phyloP scores from a whole-genome alignment of 2,888 invertebrate genomes.

The Epistrophella euchroma region DNA sequence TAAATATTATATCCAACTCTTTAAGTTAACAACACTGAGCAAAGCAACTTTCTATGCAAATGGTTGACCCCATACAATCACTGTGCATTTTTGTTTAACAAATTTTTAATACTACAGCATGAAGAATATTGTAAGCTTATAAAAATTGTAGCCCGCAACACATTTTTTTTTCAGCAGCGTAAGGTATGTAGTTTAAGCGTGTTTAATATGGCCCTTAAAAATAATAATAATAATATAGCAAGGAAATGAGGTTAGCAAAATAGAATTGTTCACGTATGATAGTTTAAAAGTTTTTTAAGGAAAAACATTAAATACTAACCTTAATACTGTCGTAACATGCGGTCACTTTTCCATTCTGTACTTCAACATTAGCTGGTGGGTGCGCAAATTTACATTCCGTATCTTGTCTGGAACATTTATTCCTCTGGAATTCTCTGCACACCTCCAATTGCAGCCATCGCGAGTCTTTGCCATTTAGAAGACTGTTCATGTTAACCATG shows the following conservation, averaged over 20 bases:
- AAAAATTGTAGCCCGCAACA: constrained; percentile 55
- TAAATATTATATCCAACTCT: not conserved
- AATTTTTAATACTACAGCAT: constrained; percentile 35
- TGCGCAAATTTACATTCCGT: constrained; percentile 99
- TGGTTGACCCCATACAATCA: not conserved
- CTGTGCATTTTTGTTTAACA: constrained; percentile 14
- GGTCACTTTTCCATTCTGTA: constrained; percentile 99
- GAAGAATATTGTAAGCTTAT: constrained; percentile 48
- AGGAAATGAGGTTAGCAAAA: constrained; percentile 29
- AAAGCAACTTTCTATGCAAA: constrained; percentile 3
- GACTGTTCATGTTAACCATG: constrained; percentile 98
- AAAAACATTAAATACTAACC: constrained; percentile 87
- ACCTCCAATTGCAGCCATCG: constrained; percentile 99
- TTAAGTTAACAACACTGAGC: constrained; percentile 7
- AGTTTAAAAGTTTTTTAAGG: constrained; percentile 29
- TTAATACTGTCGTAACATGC: constrained; percentile 99
- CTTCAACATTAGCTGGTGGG: constrained; percentile 99
- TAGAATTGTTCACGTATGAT: not conserved
- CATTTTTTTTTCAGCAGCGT: constrained; percentile 53
- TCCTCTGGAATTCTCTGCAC: constrained; percentile 99
- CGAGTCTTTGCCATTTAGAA: constrained; percentile 99
- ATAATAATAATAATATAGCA: not conserved
- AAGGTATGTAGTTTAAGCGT: constrained; percentile 39
- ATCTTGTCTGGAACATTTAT: constrained; percentile 99
- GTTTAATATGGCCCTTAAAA: constrained; percentile 45